Conservation (phyloP, 2,888 invertebrate genomes). For the Thymelicus lineola region DNA sequence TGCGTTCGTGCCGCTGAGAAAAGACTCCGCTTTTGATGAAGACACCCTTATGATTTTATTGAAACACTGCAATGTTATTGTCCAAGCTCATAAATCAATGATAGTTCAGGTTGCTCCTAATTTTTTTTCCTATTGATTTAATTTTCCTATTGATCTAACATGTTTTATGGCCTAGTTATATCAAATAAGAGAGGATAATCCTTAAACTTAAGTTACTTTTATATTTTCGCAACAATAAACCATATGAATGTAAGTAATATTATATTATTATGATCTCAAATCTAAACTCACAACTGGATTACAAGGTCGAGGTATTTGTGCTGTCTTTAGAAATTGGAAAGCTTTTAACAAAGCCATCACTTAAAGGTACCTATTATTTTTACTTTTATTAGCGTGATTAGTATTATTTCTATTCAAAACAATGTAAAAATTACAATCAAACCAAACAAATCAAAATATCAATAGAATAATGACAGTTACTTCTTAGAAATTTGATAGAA, state of each 20-base stretch:
- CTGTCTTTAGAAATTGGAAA: slow-evolving; percentile 8
- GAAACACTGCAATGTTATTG: neutral
- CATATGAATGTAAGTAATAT: too few species aligned
- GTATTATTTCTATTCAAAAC: neutral
- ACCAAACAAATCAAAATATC: neutral
- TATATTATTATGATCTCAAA: too few species aligned
- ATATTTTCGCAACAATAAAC: too few species aligned
- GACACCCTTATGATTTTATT: neutral
- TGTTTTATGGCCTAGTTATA: too few species aligned
- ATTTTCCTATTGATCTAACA: too few species aligned
- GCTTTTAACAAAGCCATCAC: slow-evolving; percentile 21
- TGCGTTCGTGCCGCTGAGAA: slow-evolving; percentile 71
- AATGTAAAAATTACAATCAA: neutral
- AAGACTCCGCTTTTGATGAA: slow-evolving; percentile 67
- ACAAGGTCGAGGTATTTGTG: neutral
- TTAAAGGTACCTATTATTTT: neutral
- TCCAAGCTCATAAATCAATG: neutral
- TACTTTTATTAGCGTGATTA: neutral
- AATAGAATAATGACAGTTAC: slow-evolving; percentile 4
- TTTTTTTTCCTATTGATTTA: too few species aligned
- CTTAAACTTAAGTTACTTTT: too few species aligned
- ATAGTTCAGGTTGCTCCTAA: too few species aligned
- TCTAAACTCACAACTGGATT: slow-evolving; percentile 7
- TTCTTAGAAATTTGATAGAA: neutral
- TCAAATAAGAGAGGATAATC: too few species aligned